Conservation (phyloP, 1,140 invertebrate species). For the Drosophila lini region DNA sequence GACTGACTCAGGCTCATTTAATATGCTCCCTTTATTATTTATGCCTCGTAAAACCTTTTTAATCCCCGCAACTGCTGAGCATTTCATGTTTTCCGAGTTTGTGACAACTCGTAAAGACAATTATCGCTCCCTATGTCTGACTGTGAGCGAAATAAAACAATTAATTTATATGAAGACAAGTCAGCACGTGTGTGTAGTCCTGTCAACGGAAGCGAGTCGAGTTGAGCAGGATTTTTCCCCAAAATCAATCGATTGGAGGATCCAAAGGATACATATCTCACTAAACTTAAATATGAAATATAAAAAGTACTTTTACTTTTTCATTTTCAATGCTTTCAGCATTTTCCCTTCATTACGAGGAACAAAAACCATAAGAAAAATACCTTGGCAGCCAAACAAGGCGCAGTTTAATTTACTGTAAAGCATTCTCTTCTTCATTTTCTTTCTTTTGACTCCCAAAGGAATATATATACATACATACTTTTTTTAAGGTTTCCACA, state of each 20-base stretch:
- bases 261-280: background rate
- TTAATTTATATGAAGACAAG: conserved; percentile 41
- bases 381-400: conserved; percentile 23
- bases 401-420: conserved; percentile 49
- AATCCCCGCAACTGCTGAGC: conserved; percentile 9
- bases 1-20: conserved; percentile 45
- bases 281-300: background rate
- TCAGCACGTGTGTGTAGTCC: conserved; percentile 35
- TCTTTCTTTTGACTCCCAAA: background rate
- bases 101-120: conserved; percentile 52
- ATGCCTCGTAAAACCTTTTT: conserved; percentile 57
- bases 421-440: conserved; percentile 28
- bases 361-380: conserved; percentile 1
- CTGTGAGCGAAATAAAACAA: conserved; percentile 39
- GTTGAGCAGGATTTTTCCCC: background rate
- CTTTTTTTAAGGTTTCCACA: conserved; percentile 43
- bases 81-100: conserved; percentile 42
- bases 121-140: conserved; percentile 35
- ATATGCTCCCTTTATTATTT: conserved; percentile 58
- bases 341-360: conserved; percentile 14
- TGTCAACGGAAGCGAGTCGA: conserved; percentile 12
- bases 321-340: background rate
- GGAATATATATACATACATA: conserved; percentile 22
- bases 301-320: background rate
- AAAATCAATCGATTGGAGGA: conserved; percentile 12